A percentile compares a stretch with the other conserved stretches of the same genome.
Conservation (phyloP, 2,113 vertebrate species). For the Notothenia rossii region DNA sequence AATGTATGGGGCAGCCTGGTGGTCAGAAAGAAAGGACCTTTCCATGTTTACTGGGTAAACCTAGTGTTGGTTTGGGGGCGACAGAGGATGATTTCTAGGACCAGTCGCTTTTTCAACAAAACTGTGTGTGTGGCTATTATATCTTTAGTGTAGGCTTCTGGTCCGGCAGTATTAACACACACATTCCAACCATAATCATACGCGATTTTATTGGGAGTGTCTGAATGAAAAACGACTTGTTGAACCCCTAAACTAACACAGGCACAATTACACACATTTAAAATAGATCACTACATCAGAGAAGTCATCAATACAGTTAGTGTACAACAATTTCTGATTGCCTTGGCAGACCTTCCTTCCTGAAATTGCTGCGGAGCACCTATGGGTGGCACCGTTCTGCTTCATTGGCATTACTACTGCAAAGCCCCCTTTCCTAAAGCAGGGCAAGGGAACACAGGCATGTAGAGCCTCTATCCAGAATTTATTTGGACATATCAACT, state of each 20-base stretch:
- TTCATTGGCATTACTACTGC: background rate
- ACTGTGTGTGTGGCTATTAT: background rate
- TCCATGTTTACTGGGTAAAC: conserved; percentile 1
- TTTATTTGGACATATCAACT: conserved; percentile 58
- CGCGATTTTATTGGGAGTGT: background rate
- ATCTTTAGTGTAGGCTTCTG: background rate
- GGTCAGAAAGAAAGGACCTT: background rate
- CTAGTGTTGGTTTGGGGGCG: background rate
- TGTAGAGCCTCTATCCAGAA: conserved; percentile 24
- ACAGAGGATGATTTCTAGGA: background rate
- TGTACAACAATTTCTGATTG: conserved; percentile 17
- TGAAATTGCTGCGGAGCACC: conserved; percentile 3
- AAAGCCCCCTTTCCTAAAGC: background rate
- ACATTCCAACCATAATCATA: conserved; percentile 2
- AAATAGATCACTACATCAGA: conserved; percentile 37
- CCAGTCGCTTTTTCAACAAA: background rate
- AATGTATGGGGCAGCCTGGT: background rate
- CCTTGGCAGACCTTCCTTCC: background rate
- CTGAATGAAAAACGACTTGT: conserved; percentile 6
- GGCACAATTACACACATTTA: conserved; percentile 45
- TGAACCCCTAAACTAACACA: conserved; percentile 31
- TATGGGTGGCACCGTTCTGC: conserved; percentile 14
- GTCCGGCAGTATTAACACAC: conserved; percentile 12
- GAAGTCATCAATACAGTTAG: conserved; percentile 23
- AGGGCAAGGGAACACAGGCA: conserved; percentile 33